Evolutionary conservation across 2,797 vertebrate species (phyloP).

Genomic region (Sebastes minor): DNA sequence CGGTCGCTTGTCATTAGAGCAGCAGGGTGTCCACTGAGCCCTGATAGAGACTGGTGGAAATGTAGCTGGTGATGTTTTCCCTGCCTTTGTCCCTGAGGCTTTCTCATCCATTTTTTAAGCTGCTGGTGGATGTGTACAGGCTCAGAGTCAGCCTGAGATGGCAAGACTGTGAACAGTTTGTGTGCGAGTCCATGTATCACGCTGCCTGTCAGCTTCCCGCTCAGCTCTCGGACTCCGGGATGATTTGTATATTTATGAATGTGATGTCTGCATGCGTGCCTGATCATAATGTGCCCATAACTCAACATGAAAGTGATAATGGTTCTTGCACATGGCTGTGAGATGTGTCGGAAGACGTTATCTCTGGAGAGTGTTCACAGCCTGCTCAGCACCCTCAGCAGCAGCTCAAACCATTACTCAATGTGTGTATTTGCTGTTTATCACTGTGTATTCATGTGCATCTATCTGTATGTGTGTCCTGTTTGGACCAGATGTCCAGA

Average conservation of each 20-base stretch:
- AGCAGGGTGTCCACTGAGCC: slow-evolving; percentile 1
- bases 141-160: neutral
- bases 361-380: slow-evolving; percentile 22
- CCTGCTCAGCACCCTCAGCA: neutral
- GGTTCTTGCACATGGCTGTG: slow-evolving; percentile 28
- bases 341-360: neutral
- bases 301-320: slow-evolving; percentile 40
- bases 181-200: neutral
- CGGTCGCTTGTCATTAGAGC: neutral
- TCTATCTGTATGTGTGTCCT: neutral
- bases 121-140: neutral
- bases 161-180: too few relatives aligned
- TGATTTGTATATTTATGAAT: slow-evolving; percentile 5
- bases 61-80: neutral
- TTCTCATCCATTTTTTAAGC: slow-evolving; percentile 14
- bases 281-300: slow-evolving; percentile 10
- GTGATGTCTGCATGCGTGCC: neutral
- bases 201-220: neutral
- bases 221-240: neutral
- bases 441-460: neutral
- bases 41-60: neutral
- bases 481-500: slow-evolving; percentile 25
- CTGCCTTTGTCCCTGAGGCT: neutral
- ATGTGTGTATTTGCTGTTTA: neutral
- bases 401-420: neutral